Conservation (phyloP, 2,113 vertebrate genomes). For the Mungos mungo region DNA sequence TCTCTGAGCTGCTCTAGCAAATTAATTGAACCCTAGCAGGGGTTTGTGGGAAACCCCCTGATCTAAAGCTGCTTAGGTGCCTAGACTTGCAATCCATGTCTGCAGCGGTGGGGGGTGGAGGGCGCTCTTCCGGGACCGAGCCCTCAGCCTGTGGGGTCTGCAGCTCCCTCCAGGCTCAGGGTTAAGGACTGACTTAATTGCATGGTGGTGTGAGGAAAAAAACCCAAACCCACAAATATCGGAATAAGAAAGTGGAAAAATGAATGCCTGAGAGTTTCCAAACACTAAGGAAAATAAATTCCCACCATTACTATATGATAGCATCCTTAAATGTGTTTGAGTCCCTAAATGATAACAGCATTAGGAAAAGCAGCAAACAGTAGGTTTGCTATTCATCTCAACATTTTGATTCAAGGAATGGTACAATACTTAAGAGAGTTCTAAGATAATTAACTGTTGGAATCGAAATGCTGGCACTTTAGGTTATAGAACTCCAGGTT, state of each 20-base stretch:
- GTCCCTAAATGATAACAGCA: neutral
- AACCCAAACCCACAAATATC: neutral
- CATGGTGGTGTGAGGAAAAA: neutral
- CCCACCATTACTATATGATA: neutral
- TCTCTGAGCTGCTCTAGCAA: neutral
- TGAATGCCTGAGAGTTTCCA: neutral
- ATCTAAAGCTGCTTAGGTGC: neutral
- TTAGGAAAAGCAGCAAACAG: neutral
- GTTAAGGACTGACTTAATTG: neutral
- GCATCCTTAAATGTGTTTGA: neutral
- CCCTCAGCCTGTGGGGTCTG: neutral
- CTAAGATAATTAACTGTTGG: neutral
- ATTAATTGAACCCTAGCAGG: neutral
- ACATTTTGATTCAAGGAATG: neutral
- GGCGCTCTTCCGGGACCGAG: neutral
- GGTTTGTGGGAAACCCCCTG: neutral
- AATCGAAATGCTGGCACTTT: neutral
- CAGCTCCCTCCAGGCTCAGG: neutral
- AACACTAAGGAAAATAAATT: conserved; percentile 25
- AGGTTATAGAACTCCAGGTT: neutral
- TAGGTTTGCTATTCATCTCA: neutral
- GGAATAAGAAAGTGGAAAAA: neutral
- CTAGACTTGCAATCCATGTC: neutral
- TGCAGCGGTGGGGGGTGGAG: neutral
- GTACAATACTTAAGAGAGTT: neutral